These are phyloP conservation scores for Kryphioiulus occultus DNA, from an alignment of 2,888 invertebrate species.

Conservation along the genomic window DNA sequence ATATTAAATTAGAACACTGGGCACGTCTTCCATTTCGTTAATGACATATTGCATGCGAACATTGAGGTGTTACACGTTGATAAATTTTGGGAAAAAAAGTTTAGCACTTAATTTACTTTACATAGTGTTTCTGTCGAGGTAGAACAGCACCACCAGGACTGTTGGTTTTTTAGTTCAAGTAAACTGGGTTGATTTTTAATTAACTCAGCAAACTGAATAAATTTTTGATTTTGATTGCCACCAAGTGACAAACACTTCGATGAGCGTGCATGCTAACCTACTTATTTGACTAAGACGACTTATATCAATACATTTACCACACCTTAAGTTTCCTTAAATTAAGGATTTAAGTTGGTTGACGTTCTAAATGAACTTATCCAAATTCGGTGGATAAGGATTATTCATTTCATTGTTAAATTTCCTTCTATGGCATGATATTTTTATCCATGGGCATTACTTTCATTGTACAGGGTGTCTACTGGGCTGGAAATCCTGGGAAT, in stretches of 20 bases:
- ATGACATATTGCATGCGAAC: neutral
- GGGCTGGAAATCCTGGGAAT: no score
- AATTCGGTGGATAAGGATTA: neutral
- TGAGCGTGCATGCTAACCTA: neutral
- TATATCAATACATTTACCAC: neutral
- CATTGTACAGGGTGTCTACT: no score
- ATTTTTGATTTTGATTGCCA: neutral
- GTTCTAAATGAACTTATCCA: neutral
- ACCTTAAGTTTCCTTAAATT: neutral
- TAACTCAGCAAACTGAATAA: neutral
- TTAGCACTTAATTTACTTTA: neutral
- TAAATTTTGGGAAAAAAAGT: neutral
- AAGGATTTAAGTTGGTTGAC: neutral
- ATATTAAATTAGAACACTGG: neutral
- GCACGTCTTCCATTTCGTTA: neutral
- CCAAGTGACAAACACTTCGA: neutral
- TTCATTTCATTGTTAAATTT: neutral
- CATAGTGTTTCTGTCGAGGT: neutral
- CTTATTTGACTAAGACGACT: neutral
- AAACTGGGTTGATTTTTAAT: constrained; percentile 18
- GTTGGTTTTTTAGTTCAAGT: neutral
- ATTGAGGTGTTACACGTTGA: neutral
- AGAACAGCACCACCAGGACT: neutral
- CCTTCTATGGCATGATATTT: neutral
- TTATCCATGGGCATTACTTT: no score